Conservation (phyloP, 2,888 invertebrate genomes). For the Ischnura elegans region DNA sequence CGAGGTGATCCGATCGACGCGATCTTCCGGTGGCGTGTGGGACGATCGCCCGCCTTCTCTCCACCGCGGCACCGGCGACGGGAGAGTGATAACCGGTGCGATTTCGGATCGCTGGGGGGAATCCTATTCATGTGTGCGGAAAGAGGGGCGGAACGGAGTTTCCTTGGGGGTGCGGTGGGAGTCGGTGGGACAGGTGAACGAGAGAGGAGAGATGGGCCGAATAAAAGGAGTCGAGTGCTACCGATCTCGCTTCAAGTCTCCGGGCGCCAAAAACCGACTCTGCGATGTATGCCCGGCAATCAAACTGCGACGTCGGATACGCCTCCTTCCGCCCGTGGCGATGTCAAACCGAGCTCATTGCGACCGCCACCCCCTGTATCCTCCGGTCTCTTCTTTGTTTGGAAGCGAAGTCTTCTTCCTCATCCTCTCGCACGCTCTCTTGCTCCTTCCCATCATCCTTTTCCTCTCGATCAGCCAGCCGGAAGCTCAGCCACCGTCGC, state of each 20-base stretch:
- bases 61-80: neutral
- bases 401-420: neutral
- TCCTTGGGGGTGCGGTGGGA: neutral
- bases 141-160: neutral
- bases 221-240: conserved; percentile 3
- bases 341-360: too few species aligned
- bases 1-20: neutral
- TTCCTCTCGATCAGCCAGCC: neutral
- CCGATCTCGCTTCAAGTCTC: neutral
- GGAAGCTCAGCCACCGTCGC: neutral
- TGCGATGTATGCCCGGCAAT: neutral
- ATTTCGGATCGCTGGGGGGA: neutral
- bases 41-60: neutral
- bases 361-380: neutral
- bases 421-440: neutral
- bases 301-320: neutral
- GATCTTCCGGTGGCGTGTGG: neutral
- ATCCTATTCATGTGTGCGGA: neutral
- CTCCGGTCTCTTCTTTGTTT: neutral
- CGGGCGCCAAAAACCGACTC: conserved; percentile 3
- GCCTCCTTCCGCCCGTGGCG: neutral
- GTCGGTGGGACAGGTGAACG: neutral
- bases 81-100: neutral
- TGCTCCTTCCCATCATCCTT: neutral
- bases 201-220: neutral